Conservation (phyloP, 2,797 vertebrate species). For the Poeciliopsis infans region DNA sequence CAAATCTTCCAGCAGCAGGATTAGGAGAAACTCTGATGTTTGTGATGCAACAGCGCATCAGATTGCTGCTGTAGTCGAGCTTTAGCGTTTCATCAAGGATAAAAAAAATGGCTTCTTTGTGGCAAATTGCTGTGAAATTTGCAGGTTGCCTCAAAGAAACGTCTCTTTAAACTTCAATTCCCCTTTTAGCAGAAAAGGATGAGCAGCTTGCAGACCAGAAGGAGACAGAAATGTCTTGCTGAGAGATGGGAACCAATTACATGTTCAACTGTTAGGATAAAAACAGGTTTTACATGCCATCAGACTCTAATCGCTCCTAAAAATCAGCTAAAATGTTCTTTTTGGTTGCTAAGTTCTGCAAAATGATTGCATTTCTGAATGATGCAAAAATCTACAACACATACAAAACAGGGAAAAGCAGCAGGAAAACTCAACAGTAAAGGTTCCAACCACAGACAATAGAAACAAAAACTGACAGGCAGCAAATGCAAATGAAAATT, state of each 20-base stretch:
- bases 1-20: slow-evolving; percentile 31
- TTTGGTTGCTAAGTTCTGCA: too few relatives aligned
- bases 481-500: too few relatives aligned
- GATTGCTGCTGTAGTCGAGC: slow-evolving; percentile 9
- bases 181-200: neutral
- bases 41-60: neutral
- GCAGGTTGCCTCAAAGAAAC: slow-evolving; percentile 27
- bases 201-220: slow-evolving; percentile 22
- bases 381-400: too few relatives aligned
- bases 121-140: slow-evolving; percentile 24
- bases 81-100: slow-evolving; percentile 19
- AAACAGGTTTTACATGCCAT: neutral
- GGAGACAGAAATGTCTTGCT: slow-evolving; percentile 6
- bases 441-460: too few relatives aligned
- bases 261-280: neutral
- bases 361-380: too few relatives aligned
- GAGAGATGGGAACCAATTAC: neutral
- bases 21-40: slow-evolving; percentile 32
- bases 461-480: too few relatives aligned
- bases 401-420: too few relatives aligned
- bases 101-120: slow-evolving; percentile 22
- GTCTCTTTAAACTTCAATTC: slow-evolving; percentile 17
- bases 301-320: too few relatives aligned
- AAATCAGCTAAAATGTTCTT: too few relatives aligned
- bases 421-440: too few relatives aligned